These are phyloP conservation scores for Hippocampus kuda DNA, from an alignment of 2,797 vertebrate species.

Conservation along the genomic window DNA sequence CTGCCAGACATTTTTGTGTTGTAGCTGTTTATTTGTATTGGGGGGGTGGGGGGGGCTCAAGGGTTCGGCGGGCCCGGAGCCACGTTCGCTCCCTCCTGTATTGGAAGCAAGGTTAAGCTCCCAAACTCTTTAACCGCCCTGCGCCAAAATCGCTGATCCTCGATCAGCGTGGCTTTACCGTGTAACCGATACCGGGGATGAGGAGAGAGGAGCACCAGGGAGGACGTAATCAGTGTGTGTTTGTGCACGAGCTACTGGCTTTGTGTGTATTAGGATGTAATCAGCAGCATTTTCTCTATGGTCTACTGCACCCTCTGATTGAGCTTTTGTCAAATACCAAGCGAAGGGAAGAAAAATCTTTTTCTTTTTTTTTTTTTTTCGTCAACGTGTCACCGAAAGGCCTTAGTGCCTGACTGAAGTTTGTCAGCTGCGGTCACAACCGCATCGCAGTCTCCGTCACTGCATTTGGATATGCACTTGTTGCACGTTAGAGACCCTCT, in stretches of 20 bases:
- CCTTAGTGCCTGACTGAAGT: constrained; percentile 37
- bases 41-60: constrained; percentile 33
- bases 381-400: constrained; percentile 43
- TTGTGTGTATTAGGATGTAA: constrained; percentile 61
- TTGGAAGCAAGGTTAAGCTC: constrained; percentile 51
- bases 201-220: constrained; percentile 43
- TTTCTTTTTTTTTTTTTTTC: constrained; percentile 36
- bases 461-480: constrained; percentile 9
- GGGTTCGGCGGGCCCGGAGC: constrained; percentile 12
- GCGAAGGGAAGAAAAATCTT: constrained; percentile 26
- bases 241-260: constrained; percentile 36
- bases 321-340: constrained; percentile 51
- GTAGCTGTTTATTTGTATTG: constrained; percentile 63
- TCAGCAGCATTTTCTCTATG: constrained; percentile 57
- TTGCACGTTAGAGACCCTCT: constrained; percentile 14
- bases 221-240: constrained; percentile 57
- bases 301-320: constrained; percentile 58
- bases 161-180: constrained; percentile 47
- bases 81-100: constrained; percentile 17
- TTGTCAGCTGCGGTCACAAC: constrained; percentile 32
- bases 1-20: constrained; percentile 56
- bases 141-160: constrained; percentile 48
- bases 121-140: constrained; percentile 32
- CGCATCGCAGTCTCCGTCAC: constrained; percentile 23
- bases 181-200: constrained; percentile 54